Conservation (phyloP, 2,797 vertebrate genomes). For the Bucorvus abyssinicus region DNA sequence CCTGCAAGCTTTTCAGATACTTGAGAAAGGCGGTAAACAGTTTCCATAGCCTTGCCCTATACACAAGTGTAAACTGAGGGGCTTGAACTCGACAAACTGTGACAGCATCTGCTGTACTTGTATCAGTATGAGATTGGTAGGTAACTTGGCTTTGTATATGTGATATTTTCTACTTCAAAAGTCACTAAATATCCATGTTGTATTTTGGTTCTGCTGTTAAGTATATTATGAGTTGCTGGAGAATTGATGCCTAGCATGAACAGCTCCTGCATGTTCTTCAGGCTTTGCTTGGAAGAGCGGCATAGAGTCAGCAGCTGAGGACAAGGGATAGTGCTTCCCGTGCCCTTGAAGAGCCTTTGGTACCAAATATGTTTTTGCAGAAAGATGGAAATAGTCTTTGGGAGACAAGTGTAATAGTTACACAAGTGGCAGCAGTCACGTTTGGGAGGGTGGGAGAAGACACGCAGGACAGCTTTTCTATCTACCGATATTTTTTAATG, state of each 20-base stretch:
- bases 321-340: neutral
- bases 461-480: neutral
- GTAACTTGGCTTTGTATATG: neutral
- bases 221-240: neutral
- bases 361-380: neutral
- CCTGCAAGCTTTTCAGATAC: neutral
- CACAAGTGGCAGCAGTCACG: neutral
- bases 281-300: neutral
- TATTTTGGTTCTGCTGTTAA: neutral
- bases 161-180: neutral
- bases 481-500: neutral
- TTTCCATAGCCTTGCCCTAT: neutral
- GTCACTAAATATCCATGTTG: neutral
- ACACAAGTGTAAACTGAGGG: neutral
- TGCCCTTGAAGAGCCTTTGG: neutral
- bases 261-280: neutral
- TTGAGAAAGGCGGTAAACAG: neutral
- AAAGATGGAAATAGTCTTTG: neutral
- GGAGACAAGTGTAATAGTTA: neutral
- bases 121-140: neutral
- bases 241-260: neutral
- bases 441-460: neutral
- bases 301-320: neutral
- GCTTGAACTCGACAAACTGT: neutral
- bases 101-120: accelerated